A percentile compares a stretch with the other conserved stretches of the same genome.
Evolutionary conservation across 2,888 invertebrate species (phyloP).

Genomic region (Tinea pellionella): DNA sequence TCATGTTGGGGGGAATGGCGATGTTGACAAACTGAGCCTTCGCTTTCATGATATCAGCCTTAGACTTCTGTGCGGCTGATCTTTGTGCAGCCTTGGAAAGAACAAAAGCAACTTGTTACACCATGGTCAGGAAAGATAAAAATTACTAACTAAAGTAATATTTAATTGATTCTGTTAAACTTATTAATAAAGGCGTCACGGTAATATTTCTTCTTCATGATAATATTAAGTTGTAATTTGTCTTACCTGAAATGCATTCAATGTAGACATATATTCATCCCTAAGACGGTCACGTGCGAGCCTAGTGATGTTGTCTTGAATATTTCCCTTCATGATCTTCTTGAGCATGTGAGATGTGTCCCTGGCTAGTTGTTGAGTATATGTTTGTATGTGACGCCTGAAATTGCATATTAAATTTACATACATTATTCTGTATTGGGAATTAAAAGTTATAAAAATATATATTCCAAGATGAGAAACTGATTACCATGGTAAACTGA

Average conservation of each 20-base stretch:
- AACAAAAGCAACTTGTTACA: neutral
- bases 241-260: slow-evolving; percentile 85
- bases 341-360: slow-evolving; percentile 90
- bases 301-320: slow-evolving; percentile 79
- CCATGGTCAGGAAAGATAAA: neutral
- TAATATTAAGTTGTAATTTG: too few species aligned
- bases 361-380: slow-evolving; percentile 93
- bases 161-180: too few species aligned
- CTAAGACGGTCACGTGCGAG: slow-evolving; percentile 90
- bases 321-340: slow-evolving; percentile 77
- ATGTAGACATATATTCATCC: slow-evolving; percentile 90
- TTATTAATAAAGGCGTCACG: too few species aligned
- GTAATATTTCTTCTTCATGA: too few species aligned
- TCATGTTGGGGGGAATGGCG: slow-evolving; percentile 50
- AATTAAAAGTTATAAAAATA: too few species aligned
- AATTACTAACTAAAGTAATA: neutral
- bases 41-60: slow-evolving; percentile 85
- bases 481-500: too few species aligned
- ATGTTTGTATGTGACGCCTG: slow-evolving; percentile 94
- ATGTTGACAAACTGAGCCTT: slow-evolving; percentile 71
- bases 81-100: slow-evolving; percentile 56
- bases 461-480: too few species aligned
- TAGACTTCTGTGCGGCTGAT: slow-evolving; percentile 89
- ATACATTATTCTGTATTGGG: too few species aligned
- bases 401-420: too few species aligned